Evolutionary conservation across 1,140 invertebrate genomes (phyloP), one percentile per base, ranked within the genome.

Genomic region (Dendroctonus ponderosae): DNA sequence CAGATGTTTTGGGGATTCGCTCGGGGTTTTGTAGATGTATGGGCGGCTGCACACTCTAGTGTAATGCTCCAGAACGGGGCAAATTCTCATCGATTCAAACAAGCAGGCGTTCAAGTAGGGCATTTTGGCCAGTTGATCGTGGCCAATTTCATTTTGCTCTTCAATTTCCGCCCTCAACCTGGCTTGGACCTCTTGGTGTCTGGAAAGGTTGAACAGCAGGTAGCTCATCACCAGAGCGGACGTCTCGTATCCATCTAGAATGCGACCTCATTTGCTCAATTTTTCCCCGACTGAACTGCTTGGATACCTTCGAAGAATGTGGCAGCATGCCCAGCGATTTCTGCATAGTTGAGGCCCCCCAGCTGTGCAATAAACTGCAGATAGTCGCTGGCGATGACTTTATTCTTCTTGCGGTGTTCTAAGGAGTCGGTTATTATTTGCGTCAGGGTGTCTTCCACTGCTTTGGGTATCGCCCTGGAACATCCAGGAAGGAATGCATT

Each of bases 91-190:
- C 37, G 64, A 66, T 53, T 59, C 68, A 50, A 26, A 56, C 14
- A 70, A 52, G 42, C 69, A 70, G 14, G 61, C 61, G 51, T 67
- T 62, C 15, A 66, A 48, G 54, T 66, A 70, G 8, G 38, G 7
- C 63, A 70, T 66, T n/a, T 62, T 54, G 4, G 42, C 26, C 7
- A 70, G 50, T 44, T 51, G 12, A 53, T 70, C 68, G 49, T 58
- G 62, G 42, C 49, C 61, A 8, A 53, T 62, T 53, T 58, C 15
- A 5, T 44, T 0, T 7, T 14, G 26, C 15, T 49, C 12, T 5
- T 52, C 51, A 0, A 91, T 75, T 80, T 93, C 90, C 67, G 85
- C 73, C 43, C 85, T 80, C 3, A 93, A 73, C 76, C 85, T 87
- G 0, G 86, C 79, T 73, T 92, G 89, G 46, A 84, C 82, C 1